Evolutionary conservation across 2,888 invertebrate species (phyloP).

Genomic region (Harmothoe impar): DNA sequence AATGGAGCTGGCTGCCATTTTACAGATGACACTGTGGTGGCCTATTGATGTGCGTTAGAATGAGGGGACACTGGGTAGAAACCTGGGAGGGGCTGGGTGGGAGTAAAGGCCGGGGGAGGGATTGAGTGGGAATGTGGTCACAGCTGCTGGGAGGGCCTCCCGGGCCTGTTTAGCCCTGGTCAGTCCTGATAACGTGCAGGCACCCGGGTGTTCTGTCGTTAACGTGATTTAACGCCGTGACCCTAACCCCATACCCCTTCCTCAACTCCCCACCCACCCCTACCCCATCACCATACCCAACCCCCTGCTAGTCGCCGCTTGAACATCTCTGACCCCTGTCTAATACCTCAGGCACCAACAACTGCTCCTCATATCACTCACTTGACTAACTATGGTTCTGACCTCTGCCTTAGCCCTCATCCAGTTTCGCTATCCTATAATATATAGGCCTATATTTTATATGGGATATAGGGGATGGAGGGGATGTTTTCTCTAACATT

Average conservation of each 20-base stretch:
- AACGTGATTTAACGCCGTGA: background rate
- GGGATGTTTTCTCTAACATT: no score
- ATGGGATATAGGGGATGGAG: no score
- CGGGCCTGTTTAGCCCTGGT: background rate
- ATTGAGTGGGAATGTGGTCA: background rate
- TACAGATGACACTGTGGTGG: no score
- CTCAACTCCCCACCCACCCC: no score
- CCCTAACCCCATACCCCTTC: background rate
- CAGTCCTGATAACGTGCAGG: conserved; percentile 9
- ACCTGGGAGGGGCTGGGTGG: background rate
- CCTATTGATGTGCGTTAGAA: no score
- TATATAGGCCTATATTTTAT: no score
- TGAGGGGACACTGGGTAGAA: no score
- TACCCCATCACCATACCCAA: no score
- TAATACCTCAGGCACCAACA: background rate
- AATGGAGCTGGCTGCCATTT: no score
- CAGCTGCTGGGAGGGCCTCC: background rate
- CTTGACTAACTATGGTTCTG: background rate
- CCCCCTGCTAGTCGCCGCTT: no score
- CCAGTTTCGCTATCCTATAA: no score
- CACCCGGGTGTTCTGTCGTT: background rate
- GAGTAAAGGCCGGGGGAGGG: background rate
- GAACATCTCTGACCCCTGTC: background rate
- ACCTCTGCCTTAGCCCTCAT: background rate
- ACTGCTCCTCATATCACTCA: background rate